A percentile compares a stretch with the other conserved stretches of the same genome.
These are phyloP conservation scores for Entomobrya proxima DNA, from an alignment of 2,888 invertebrate species.

Conservation along the genomic window DNA sequence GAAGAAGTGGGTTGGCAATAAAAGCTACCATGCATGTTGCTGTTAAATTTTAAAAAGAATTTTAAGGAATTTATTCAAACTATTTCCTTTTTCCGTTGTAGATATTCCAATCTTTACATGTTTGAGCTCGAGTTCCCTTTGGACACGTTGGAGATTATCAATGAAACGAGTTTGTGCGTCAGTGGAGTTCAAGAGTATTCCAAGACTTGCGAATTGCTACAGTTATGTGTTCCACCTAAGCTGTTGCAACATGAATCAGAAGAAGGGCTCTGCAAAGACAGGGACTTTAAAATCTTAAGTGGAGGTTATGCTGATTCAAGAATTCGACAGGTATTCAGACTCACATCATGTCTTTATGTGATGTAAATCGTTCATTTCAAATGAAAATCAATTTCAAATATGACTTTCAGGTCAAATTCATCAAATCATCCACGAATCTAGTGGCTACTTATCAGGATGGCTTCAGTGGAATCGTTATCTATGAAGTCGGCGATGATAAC, in stretches of 20 bases:
- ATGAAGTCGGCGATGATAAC: slow-evolving; percentile 73
- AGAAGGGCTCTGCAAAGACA: slow-evolving; percentile 74
- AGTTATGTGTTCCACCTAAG: slow-evolving; percentile 74
- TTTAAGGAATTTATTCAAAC: neutral
- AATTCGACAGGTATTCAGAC: slow-evolving; percentile 68
- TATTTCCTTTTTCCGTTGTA: slow-evolving; percentile 25
- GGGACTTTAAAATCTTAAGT: slow-evolving; percentile 74
- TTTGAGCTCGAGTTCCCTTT: slow-evolving; percentile 74
- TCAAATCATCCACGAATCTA: slow-evolving; percentile 46
- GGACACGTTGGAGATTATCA: slow-evolving; percentile 71
- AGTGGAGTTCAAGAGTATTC: slow-evolving; percentile 73
- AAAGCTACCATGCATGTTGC: too few relatives aligned
- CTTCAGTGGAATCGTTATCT: slow-evolving; percentile 65
- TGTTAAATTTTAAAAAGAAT: neutral
- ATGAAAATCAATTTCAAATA: neutral
- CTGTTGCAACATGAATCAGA: slow-evolving; percentile 70
- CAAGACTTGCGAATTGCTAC: slow-evolving; percentile 73
- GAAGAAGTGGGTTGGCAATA: slow-evolving; percentile 63
- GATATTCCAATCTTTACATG: slow-evolving; percentile 74
- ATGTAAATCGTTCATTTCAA: neutral
- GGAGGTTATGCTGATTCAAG: slow-evolving; percentile 72
- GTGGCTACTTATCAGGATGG: slow-evolving; percentile 68
- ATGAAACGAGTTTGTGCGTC: slow-evolving; percentile 71
- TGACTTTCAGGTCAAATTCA: slow-evolving; percentile 68
- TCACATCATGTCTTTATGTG: neutral